A percentile compares a stretch with the other conserved stretches of the same genome.
These are phyloP conservation scores for Meandrusa payeni DNA, from an alignment of 2,888 invertebrate genomes.

Conservation along the genomic window DNA sequence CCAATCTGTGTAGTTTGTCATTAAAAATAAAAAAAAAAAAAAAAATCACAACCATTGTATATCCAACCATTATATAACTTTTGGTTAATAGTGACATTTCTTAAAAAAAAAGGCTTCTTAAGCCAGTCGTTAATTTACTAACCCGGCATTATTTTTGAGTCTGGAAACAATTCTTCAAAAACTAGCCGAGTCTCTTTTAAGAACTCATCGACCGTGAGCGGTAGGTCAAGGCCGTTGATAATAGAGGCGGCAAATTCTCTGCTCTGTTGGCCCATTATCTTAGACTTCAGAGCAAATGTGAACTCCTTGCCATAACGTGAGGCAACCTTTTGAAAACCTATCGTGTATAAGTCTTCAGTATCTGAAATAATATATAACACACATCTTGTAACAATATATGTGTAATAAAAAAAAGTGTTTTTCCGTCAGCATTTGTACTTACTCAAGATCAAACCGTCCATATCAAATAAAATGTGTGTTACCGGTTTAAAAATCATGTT, in stretches of 20 bases:
- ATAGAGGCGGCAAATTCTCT: slow-evolving; percentile 82
- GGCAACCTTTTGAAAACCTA: slow-evolving; percentile 85
- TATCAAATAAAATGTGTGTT: slow-evolving; percentile 73
- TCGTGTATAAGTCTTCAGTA: slow-evolving; percentile 89
- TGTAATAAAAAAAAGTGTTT: no score
- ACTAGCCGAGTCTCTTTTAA: slow-evolving; percentile 75
- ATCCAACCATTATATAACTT: no score
- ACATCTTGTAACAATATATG: no score
- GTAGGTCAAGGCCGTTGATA: slow-evolving; percentile 81
- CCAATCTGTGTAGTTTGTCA: no score
- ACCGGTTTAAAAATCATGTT: slow-evolving; percentile 59
- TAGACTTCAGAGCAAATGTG: slow-evolving; percentile 88
- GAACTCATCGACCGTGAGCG: slow-evolving; percentile 85
- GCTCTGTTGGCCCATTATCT: slow-evolving; percentile 86
- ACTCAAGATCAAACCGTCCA: slow-evolving; percentile 70
- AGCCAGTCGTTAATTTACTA: slow-evolving; percentile 36
- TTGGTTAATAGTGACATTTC: no score
- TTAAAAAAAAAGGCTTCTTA: no score
- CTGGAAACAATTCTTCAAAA: slow-evolving; percentile 81
- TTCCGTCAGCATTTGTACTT: slow-evolving; percentile 42
- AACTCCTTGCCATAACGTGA: slow-evolving; percentile 86
- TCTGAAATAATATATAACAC: slow-evolving; percentile 80
- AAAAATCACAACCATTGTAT: no score
- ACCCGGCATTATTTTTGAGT: slow-evolving; percentile 87
- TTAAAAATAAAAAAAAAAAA: no score